Base-by-base conservation (phyloP, 2,888 invertebrate species). In the Plemyria rubiginata region DNA sequence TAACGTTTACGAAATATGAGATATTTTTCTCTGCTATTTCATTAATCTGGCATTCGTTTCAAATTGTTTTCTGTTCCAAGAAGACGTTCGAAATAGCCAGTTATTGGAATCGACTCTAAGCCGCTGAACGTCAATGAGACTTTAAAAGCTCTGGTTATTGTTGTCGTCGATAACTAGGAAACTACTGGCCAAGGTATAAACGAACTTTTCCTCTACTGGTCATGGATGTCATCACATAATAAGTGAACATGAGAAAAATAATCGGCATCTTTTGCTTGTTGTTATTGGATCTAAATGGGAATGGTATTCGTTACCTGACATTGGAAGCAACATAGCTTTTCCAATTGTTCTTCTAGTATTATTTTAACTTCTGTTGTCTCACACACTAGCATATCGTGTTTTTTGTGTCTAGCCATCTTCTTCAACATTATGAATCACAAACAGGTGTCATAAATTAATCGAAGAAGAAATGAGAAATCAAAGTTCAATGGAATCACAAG, bases 61-160 rank as follows among this genome's bases (percentile, higher is more conserved):
- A 11, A 40, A 49, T 56, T 40, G 28, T 22, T 43, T 49, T 49
- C 7, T 46, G 45, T 60, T 54, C 59, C 15, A 41, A 49, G 60
- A 53, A 53, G 46, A 29, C 40, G 59, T 4, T 46, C 22, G 40
- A 53, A 59, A 59, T 53, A 59, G 36, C 45, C 36, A 11, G 13
- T 45, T 51, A 58, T 58, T 45, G 45, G 43, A 58, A 46, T 9
- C 53, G 38, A 46, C 45, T 41, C 7, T 38, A 16, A 16, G 4
- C 16, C 3, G 16, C 16, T 3, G 11, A 45, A 15, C 6, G 1
- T 43, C 8, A 43, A 43, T 13, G 3, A 11, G 45, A 11, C 16
- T 45, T 45, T 1, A 15, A 43, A 11, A 38, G 36, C 9, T 38
- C 36, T 7, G 32, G 8, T 8, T 38, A 38, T 38, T 9, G 15